Percentiles rank a stretch among this genome's conserved stretches.
Conservation (phyloP, 2,888 invertebrate genomes). For the Netelia melanura region DNA sequence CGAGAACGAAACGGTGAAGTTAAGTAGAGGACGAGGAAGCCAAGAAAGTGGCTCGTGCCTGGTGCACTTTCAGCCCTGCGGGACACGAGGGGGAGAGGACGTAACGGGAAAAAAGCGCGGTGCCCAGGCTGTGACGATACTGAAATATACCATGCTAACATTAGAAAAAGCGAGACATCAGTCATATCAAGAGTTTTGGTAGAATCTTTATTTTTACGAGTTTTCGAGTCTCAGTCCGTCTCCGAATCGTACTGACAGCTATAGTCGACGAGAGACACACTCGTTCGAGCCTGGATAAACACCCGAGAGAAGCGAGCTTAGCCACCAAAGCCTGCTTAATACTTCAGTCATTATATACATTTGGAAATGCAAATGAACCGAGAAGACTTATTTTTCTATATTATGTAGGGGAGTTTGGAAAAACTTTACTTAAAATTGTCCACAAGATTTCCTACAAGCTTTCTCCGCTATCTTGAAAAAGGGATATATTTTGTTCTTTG, state of each 20-base stretch:
- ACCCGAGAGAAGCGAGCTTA: neutral
- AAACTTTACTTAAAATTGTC: too few species aligned
- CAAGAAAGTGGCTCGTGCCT: neutral
- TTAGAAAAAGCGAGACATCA: constrained; percentile 45
- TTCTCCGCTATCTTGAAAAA: too few species aligned
- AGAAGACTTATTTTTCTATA: too few species aligned
- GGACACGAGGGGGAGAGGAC: neutral
- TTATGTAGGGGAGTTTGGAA: too few species aligned
- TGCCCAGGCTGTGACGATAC: constrained; percentile 24
- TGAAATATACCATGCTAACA: constrained; percentile 57
- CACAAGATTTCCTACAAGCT: too few species aligned
- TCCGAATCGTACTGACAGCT: constrained; percentile 40
- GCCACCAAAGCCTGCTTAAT: too few species aligned
- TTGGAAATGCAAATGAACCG: too few species aligned
- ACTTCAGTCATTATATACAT: too few species aligned
- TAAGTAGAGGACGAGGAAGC: neutral
- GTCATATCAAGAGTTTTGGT: constrained; percentile 51
- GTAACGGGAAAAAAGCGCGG: constrained; percentile 16
- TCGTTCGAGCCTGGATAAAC: constrained; percentile 1
- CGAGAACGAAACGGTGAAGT: neutral
- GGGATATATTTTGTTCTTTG: too few species aligned
- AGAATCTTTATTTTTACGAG: constrained; percentile 62
- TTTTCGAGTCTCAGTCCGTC: constrained; percentile 35
- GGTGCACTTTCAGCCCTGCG: neutral
- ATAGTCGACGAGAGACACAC: constrained; percentile 59